Evolutionary conservation across 2,888 invertebrate genomes (phyloP), one percentile per base, ranked within the genome.

Genomic region (Nemotelus pantherinus): DNA sequence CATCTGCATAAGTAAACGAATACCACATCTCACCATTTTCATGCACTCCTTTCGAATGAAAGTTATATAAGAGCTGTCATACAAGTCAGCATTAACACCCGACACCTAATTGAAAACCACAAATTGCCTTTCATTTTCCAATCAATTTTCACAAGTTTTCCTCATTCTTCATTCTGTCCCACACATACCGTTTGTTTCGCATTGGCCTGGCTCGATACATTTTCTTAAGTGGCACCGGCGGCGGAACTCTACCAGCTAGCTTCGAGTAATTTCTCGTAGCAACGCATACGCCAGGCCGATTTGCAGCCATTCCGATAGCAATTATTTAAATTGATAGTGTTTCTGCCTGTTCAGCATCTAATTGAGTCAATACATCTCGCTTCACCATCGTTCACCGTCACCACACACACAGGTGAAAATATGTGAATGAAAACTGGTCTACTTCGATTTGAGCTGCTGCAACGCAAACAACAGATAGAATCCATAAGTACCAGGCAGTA

Each of bases 271-370:
- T 53, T 53, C 53, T 53, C 10, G 53, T 6, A 53, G 25, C 25
- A 25, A 25, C 25, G 55, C 70, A 55, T 55, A 70, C 53, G 55
- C 55, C 55, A 70, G 70, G 55, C 70, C 70, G 55, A 53, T 41
- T 48, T 70, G 70, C 70, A 43, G 9, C 55, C 53, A 70, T 41
- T 70, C 55, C 55, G 70, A 53, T 55, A 70, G 70, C 70, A 70
- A 70, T 70, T 70, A 70, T 70, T 70, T 70, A 70, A 70, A 70
- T 70, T 70, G 70, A 70, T 70, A 44, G 70, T 55, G 43, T 70
- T n/a, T 43, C 55, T 55, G 43, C 25, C 70, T 70, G 53, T 70
- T 70, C 70, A 70, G 39, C 55, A 3, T 53, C 43, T 70, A 70
- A 70, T 70, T 70, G 70, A 70, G 55, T 70, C 70, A 70, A 70